Evolutionary conservation across 2,888 invertebrate genomes (phyloP).

Genomic region (Thera britannica): DNA sequence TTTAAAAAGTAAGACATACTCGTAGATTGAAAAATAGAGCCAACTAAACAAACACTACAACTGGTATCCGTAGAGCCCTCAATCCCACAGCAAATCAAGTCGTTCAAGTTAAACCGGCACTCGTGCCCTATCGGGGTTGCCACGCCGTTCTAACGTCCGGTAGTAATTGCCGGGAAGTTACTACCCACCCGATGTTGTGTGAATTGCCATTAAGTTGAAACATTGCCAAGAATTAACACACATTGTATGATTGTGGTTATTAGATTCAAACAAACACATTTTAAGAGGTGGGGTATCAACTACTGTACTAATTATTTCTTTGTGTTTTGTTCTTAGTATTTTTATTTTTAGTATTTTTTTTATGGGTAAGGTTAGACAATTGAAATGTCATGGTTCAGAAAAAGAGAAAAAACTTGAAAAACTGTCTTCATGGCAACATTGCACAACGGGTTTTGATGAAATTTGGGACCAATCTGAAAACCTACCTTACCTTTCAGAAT

Average conservation of each 20-base stretch:
- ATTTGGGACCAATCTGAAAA: too few relatives aligned
- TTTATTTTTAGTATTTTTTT: too few relatives aligned
- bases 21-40: neutral
- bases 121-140: constrained; percentile 10
- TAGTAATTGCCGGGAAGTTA: constrained; percentile 17
- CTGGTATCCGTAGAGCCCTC: constrained; percentile 5
- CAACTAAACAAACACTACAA: neutral
- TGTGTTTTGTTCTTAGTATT: too few relatives aligned
- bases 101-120: constrained; percentile 10
- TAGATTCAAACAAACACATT: neutral
- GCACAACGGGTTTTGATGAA: too few relatives aligned
- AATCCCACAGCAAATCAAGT: constrained; percentile 8
- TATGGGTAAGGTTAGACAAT: too few relatives aligned
- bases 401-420: too few relatives aligned
- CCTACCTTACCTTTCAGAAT: too few relatives aligned
- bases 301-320: too few relatives aligned
- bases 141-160: constrained; percentile 12
- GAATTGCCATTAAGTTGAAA: constrained; percentile 12
- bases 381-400: too few relatives aligned
- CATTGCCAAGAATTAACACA: neutral
- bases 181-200: constrained; percentile 11
- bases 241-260: neutral
- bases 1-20: too few relatives aligned
- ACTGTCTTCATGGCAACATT: too few relatives aligned
- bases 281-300: neutral